A percentile compares a stretch with the other conserved stretches of the same genome.
Evolutionary conservation across 2,888 invertebrate species (phyloP).

Genomic region (Parnassius glacialis): DNA sequence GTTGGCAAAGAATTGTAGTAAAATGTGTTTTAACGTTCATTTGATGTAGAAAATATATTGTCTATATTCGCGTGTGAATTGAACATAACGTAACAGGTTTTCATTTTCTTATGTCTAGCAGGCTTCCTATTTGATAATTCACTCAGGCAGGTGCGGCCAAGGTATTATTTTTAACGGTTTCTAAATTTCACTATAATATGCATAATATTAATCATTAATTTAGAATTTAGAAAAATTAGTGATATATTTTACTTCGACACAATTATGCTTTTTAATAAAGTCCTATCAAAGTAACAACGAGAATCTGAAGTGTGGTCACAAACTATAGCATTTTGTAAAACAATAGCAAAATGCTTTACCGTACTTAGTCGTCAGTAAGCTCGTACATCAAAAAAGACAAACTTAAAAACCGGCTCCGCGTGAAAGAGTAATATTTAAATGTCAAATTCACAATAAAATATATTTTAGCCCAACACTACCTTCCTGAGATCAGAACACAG

Average conservation of each 20-base stretch:
- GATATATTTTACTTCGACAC: no score
- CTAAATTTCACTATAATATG: no score
- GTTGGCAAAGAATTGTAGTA: no score
- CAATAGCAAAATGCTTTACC: constrained; percentile 43
- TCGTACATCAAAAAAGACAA: constrained; percentile 44
- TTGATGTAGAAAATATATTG: constrained; percentile 7
- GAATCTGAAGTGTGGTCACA: not conserved
- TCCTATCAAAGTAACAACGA: no score
- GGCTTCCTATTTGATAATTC: constrained; percentile 16
- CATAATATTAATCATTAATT: no score
- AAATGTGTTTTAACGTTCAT: not conserved
- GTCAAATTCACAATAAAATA: constrained; percentile 24
- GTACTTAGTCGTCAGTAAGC: constrained; percentile 43
- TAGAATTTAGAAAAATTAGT: no score
- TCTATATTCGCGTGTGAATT: constrained; percentile 24
- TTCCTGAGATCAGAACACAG: constrained; percentile 56
- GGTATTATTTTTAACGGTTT: no score
- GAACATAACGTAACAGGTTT: constrained; percentile 21
- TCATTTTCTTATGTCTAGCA: constrained; percentile 16
- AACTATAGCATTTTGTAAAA: constrained; percentile 26
- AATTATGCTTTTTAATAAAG: no score
- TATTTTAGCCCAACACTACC: constrained; percentile 38
- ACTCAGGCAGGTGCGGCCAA: constrained; percentile 3
- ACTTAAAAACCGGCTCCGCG: constrained; percentile 46
- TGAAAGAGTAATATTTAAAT: constrained; percentile 33